These are phyloP conservation scores for Parthenolecanium corni DNA, from an alignment of 2,888 invertebrate genomes.

Conservation along the genomic window DNA sequence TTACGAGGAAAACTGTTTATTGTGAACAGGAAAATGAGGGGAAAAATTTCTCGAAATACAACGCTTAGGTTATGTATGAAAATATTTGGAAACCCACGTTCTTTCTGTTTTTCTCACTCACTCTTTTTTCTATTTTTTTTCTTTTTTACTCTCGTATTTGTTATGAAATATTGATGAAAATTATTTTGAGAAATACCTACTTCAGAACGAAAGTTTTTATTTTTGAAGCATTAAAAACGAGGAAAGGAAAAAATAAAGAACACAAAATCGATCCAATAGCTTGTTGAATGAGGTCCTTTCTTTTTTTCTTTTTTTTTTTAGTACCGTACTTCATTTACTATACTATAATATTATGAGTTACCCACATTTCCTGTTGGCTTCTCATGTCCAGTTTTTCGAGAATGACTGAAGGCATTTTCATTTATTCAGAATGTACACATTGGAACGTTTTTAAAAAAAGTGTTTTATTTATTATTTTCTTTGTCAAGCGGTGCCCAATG, in stretches of 20 bases:
- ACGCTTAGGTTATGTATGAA: neutral
- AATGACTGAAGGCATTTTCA: no score
- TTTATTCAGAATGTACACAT: no score
- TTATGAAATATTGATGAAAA: no score
- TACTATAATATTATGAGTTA: no score
- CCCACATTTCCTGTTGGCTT: no score
- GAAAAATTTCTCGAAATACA: neutral
- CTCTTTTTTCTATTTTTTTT: no score
- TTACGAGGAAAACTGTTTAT: neutral
- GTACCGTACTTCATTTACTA: neutral
- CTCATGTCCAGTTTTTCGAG: no score
- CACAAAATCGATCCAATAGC: neutral
- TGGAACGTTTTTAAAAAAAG: no score
- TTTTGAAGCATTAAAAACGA: neutral
- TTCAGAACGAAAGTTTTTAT: neutral
- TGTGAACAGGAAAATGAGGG: neutral
- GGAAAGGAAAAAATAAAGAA: neutral
- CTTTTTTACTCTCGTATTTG: no score
- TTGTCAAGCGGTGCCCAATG: no score
- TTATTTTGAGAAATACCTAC: neutral
- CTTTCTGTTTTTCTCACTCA: no score
- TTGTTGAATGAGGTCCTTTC: neutral
- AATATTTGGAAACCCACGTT: neutral
- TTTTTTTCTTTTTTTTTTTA: constrained; percentile 33
- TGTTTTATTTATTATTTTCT: no score